Conservation (phyloP, 1,140 invertebrate species). For the Cepaea nemoralis region DNA sequence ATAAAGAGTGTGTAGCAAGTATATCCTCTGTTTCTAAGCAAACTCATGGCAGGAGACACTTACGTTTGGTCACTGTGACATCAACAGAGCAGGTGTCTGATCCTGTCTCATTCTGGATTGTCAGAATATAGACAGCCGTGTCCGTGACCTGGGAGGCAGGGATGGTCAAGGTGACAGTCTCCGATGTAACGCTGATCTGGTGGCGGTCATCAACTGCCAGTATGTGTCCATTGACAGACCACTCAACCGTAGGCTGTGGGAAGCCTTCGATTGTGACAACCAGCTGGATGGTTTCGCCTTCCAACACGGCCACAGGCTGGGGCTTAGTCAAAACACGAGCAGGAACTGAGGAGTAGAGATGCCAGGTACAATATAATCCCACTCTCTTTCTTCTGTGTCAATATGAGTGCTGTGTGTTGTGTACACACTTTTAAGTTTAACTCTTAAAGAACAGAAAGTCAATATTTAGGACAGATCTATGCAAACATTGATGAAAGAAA, state of each 20-base stretch:
- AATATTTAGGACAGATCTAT: too few species aligned
- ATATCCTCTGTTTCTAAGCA: too few species aligned
- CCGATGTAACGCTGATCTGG: slow-evolving; percentile 41
- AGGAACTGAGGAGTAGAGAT: slow-evolving; percentile 41
- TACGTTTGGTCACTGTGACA: slow-evolving; percentile 44
- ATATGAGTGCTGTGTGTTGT: too few species aligned
- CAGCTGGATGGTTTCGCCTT: slow-evolving; percentile 69
- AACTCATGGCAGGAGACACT: background rate
- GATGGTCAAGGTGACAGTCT: slow-evolving; percentile 66
- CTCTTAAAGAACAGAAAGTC: too few species aligned
- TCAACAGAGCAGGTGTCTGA: slow-evolving; percentile 42
- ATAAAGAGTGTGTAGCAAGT: too few species aligned
- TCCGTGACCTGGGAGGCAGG: slow-evolving; percentile 52
- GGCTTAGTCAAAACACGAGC: slow-evolving; percentile 47
- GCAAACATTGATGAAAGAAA: too few species aligned
- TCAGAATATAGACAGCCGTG: slow-evolving; percentile 78
- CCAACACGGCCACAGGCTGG: slow-evolving; percentile 71
- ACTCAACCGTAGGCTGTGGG: slow-evolving; percentile 56
- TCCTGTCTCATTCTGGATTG: slow-evolving; percentile 90
- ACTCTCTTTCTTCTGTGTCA: too few species aligned
- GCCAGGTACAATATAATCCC: background rate
- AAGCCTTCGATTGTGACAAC: slow-evolving; percentile 60
- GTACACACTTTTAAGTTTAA: too few species aligned
- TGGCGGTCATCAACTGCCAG: slow-evolving; percentile 78
- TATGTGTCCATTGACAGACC: slow-evolving; percentile 48